These are phyloP conservation scores for Himalopsyche tibetana DNA, from an alignment of 2,888 invertebrate species.

Conservation along the genomic window DNA sequence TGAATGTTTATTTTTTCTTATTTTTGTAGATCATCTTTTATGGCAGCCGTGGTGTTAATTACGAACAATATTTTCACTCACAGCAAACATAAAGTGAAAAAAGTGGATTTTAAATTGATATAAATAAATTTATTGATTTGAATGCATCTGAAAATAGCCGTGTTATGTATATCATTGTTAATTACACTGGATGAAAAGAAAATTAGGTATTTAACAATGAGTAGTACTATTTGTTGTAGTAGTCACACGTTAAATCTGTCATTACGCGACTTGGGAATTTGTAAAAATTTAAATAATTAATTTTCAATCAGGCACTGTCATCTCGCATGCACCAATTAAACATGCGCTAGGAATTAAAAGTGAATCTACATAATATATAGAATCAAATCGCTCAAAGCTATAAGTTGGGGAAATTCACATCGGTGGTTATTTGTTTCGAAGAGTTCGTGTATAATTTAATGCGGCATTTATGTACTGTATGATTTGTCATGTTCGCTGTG, in stretches of 20 bases:
- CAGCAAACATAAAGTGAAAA: too few relatives aligned
- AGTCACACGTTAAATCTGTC: background rate
- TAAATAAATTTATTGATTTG: background rate
- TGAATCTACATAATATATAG: background rate
- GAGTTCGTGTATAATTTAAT: background rate
- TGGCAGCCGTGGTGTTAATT: too few relatives aligned
- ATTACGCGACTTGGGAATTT: background rate
- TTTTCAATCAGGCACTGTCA: background rate
- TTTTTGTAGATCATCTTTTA: too few relatives aligned
- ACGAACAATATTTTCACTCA: too few relatives aligned
- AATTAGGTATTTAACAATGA: background rate
- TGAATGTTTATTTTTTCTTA: too few relatives aligned
- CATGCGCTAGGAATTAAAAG: background rate
- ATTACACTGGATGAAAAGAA: background rate
- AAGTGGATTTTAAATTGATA: too few relatives aligned
- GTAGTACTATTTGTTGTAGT: background rate
- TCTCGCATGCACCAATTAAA: constrained; percentile 2
- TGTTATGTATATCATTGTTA: background rate
- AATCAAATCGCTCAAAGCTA: background rate
- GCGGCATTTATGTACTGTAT: background rate
- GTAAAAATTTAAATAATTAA: constrained; percentile 13
- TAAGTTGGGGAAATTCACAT: background rate
- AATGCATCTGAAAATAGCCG: background rate
- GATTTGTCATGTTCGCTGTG: background rate
- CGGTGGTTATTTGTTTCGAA: background rate